Percentiles rank a stretch among this genome's conserved stretches.
Conservation (phyloP, 2,888 invertebrate genomes). For the Euproctis similis region DNA sequence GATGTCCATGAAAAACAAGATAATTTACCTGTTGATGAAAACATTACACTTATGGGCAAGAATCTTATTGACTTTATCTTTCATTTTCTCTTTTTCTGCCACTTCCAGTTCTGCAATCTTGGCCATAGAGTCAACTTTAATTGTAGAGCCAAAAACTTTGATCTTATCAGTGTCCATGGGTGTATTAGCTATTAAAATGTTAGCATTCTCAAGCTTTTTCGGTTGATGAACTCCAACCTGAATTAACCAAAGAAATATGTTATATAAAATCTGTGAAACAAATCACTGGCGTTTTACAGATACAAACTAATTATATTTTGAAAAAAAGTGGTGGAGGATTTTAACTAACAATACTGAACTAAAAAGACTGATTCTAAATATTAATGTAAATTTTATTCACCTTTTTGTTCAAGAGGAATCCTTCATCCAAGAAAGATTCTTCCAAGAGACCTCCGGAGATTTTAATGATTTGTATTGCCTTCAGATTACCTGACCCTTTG, state of each 20-base stretch:
- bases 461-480: conserved; percentile 98
- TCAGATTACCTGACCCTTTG: conserved; percentile 95
- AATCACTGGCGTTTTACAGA: too few species aligned
- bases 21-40: conserved; percentile 90
- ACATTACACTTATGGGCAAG: conserved; percentile 96
- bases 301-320: too few species aligned
- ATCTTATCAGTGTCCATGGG: conserved; percentile 99
- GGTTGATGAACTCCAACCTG: conserved; percentile 97
- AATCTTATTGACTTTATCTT: conserved; percentile 98
- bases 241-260: conserved; percentile 8
- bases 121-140: conserved; percentile 92
- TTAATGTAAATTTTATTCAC: conserved; percentile 37
- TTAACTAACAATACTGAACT: too few species aligned
- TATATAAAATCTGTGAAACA: too few species aligned
- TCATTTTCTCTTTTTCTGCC: conserved; percentile 99
- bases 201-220: conserved; percentile 94
- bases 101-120: conserved; percentile 98
- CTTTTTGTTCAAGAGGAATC: conserved; percentile 96
- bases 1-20: background rate
- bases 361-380: too few species aligned
- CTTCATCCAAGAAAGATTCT: conserved; percentile 97
- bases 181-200: conserved; percentile 98
- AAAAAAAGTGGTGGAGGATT: too few species aligned
- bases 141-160: conserved; percentile 97
- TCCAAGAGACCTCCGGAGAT: conserved; percentile 94